Evolutionary conservation across 2,888 invertebrate species (phyloP).

Genomic region (Noctua janthina): DNA sequence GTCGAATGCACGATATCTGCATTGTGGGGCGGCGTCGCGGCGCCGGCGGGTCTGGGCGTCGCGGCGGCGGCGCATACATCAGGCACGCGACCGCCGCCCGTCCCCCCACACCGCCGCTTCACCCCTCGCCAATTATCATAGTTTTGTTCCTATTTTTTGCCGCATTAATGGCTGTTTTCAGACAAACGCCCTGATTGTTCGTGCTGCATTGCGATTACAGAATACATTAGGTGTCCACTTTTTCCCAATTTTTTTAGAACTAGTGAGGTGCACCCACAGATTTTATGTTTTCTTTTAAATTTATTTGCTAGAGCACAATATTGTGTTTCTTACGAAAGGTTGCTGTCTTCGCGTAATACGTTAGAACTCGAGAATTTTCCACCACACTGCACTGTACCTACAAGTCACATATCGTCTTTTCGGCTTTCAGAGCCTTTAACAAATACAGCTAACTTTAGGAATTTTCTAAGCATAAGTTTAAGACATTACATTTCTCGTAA

Average conservation of each 20-base stretch:
- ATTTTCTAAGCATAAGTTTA: not conserved
- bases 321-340: constrained; percentile 2
- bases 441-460: not conserved
- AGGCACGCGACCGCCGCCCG: constrained; percentile 84
- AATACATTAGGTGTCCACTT: constrained; percentile 36
- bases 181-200: constrained; percentile 67
- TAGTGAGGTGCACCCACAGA: not conserved
- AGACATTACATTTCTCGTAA: too few relatives aligned
- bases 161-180: constrained; percentile 73
- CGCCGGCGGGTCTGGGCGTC: constrained; percentile 88
- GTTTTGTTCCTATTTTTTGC: constrained; percentile 82
- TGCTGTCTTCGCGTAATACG: not conserved
- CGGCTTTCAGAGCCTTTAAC: not conserved
- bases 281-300: not conserved
- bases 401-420: not conserved
- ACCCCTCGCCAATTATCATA: constrained; percentile 83
- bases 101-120: constrained; percentile 60
- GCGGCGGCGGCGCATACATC: constrained; percentile 89
- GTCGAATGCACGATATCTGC: constrained; percentile 88
- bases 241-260: constrained; percentile 2
- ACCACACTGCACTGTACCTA: not conserved
- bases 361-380: not conserved
- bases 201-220: constrained; percentile 68
- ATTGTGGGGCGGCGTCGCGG: constrained; percentile 86
- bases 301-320: not conserved